Percentiles rank a stretch among this genome's conserved stretches.
These are phyloP conservation scores for Nasonia longicornis DNA, from an alignment of 1,140 invertebrate genomes.

Conservation along the genomic window DNA sequence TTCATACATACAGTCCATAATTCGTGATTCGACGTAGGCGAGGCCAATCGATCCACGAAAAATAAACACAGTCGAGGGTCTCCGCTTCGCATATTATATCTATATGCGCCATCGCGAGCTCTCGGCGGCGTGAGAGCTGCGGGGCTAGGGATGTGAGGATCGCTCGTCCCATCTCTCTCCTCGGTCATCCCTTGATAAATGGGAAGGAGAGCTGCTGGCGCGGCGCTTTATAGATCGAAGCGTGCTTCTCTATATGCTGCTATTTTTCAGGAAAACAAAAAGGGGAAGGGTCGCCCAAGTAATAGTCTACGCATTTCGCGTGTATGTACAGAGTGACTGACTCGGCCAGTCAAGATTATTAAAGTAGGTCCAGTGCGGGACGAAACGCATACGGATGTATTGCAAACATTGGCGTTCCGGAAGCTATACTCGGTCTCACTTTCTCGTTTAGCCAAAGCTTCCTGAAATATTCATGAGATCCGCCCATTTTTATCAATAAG, in stretches of 20 bases:
- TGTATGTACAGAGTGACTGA: not conserved
- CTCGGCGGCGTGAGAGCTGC: not conserved
- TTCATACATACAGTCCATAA: not conserved
- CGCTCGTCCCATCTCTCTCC: not conserved
- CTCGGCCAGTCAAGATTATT: not conserved
- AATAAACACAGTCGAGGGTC: not conserved
- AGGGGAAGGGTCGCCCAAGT: too few species aligned
- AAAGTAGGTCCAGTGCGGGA: not conserved
- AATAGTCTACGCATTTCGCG: not conserved
- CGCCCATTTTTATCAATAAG: not conserved
- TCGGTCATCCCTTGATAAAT: not conserved
- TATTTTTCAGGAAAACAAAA: not conserved
- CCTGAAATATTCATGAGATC: conserved; percentile 23
- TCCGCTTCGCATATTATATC: not conserved
- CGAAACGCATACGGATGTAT: not conserved
- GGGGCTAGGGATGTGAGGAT: not conserved
- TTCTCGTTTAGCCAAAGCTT: not conserved
- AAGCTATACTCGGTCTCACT: not conserved
- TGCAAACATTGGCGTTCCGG: not conserved
- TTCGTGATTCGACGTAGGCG: not conserved
- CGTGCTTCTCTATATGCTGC: not conserved
- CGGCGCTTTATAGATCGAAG: not conserved
- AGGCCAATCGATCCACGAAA: not conserved
- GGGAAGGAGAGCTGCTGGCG: not conserved
- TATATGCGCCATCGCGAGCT: not conserved